Base-by-base conservation (phyloP, 2,113 vertebrate species). In the Gorsachius goisagi region DNA sequence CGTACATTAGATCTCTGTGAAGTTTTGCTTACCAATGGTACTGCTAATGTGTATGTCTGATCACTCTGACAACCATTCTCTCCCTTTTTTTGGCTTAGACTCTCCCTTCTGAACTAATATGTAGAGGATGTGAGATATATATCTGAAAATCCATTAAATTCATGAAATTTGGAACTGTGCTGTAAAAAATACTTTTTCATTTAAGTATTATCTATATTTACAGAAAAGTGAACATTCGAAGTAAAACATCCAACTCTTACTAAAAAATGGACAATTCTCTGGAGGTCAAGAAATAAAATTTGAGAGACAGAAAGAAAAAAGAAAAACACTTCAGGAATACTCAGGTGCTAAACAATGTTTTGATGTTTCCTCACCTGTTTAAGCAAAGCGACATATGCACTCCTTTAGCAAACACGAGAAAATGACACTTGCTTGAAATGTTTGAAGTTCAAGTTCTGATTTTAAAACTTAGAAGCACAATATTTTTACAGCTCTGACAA, bases 371-470 rank as follows among this genome's bases (percentile, higher is more conserved):
- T 76, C 88, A 95, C 95, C 85, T 95, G 64, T 91, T 97, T 96
- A 95, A 96, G 76, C 87, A 96, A 96, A 93, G 50, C 50, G 63
- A 69, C 85, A 97, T 96, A 97, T 93, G 62, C 69, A 84, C 47
- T 84, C 75, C 90, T 97, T 97, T 67, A 96, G 91, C 15, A 66
- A 97, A 97, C 94, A 96, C 69, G 97, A 87, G 75, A 97, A 97
- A 97, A 76, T 96, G 68, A 90, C 92, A 95, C 50, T 96, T 97
- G 59, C 89, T 94, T 96, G 91, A 96, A 97, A 97, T 53, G 73
- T 91, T 93, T 97, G 95, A 97, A 97, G 91, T 96, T 97, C 90
- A 90, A 81, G 69, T 95, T 96, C 96, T 97, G 76, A 81, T 88
- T 96, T 91, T 88, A 85, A 86, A 94, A 84, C 17, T 16, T 67